Conservation (phyloP, 2,888 invertebrate species). For the Pomacea canaliculata region DNA sequence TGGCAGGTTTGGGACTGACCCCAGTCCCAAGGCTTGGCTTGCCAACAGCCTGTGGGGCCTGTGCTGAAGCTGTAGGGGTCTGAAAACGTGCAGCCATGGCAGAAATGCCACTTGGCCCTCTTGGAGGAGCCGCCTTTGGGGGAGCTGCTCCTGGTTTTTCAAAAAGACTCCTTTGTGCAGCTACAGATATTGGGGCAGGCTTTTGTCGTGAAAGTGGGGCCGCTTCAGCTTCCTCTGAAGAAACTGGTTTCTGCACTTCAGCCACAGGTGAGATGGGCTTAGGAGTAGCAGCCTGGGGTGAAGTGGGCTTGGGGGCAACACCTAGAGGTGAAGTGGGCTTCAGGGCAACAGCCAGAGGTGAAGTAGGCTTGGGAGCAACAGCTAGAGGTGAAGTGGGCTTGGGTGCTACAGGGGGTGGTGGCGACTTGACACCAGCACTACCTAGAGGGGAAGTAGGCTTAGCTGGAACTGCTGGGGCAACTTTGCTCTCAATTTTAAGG, state of each 20-base stretch:
- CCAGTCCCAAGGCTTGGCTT: slow-evolving; percentile 7
- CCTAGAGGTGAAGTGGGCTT: slow-evolving; percentile 1
- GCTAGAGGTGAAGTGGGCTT: not conserved
- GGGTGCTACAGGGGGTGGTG: not conserved
- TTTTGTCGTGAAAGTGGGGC: no score
- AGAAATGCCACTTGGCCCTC: slow-evolving; percentile 7
- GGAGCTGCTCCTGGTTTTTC: slow-evolving; percentile 8
- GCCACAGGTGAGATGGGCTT: no score
- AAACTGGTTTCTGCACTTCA: no score
- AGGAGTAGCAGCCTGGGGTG: not conserved
- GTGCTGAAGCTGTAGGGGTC: not conserved
- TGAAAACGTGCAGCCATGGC: slow-evolving; percentile 21
- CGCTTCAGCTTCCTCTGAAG: no score
- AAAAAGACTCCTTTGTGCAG: slow-evolving; percentile 19
- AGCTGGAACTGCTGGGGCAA: slow-evolving; percentile 4
- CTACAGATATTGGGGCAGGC: no score
- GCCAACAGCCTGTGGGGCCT: not conserved
- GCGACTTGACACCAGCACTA: slow-evolving; percentile 3
- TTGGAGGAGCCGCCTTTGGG: slow-evolving; percentile 6
- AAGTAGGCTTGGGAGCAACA: slow-evolving; percentile 15
- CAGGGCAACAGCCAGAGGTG: not conserved
- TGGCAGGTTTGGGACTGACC: slow-evolving; percentile 7
- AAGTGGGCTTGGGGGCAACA: slow-evolving; percentile 15
- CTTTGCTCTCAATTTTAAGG: slow-evolving; percentile 12
- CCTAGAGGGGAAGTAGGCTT: not conserved